phyloP scores from a whole-genome alignment of 1,140 invertebrate species.

The Pseudachorutes palmiensis region DNA sequence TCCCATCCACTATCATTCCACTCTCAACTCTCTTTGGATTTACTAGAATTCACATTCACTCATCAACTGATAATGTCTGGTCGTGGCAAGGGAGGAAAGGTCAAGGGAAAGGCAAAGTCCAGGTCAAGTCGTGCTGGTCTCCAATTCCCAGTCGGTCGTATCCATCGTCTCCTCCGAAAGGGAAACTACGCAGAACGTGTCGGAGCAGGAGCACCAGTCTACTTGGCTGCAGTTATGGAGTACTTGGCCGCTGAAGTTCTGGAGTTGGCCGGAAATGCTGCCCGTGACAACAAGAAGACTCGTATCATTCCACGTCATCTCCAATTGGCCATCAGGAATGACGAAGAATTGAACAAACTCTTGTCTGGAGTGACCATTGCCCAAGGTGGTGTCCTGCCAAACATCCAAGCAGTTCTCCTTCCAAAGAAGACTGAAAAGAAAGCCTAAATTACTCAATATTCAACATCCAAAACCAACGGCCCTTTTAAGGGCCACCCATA shows the following conservation, averaged over 20 bases:
- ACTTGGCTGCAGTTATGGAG: neutral
- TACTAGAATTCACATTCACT: too few species aligned
- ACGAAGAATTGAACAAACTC: neutral
- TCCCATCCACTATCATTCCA: too few species aligned
- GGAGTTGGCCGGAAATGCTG: too few species aligned
- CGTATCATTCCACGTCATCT: neutral
- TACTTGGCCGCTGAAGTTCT: neutral
- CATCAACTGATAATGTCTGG: too few species aligned
- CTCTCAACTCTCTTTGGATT: too few species aligned
- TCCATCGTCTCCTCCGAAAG: too few species aligned
- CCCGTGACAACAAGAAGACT: neutral
- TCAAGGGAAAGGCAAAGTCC: conserved; percentile 39
- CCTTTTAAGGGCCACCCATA: too few species aligned
- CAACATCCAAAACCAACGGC: too few species aligned
- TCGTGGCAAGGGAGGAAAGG: conserved; percentile 3
- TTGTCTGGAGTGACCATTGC: neutral
- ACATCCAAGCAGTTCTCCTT: neutral
- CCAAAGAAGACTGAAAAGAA: conserved; percentile 1
- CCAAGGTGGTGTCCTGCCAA: neutral
- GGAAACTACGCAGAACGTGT: conserved; percentile 20
- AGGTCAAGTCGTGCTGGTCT: conserved; percentile 44
- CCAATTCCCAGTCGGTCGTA: conserved; percentile 37
- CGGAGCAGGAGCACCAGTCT: neutral
- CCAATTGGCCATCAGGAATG: neutral
- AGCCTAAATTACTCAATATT: neutral